Conservation (phyloP, 2,113 vertebrate genomes). For the Sula dactylatra region DNA sequence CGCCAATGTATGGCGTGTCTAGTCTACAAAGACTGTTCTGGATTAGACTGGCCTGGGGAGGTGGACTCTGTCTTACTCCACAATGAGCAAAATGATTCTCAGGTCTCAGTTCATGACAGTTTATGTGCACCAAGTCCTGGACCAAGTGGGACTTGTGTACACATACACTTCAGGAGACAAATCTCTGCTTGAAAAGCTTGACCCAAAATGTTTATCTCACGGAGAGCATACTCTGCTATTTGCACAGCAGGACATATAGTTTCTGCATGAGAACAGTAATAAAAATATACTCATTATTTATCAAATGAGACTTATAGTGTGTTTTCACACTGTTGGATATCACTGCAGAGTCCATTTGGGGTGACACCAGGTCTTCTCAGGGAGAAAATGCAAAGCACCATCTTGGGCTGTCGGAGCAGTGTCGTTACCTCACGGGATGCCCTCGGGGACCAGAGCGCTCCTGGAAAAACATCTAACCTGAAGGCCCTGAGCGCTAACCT, state of each 20-base stretch:
- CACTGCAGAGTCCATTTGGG: not conserved
- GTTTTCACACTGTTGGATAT: not conserved
- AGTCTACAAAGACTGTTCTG: not conserved
- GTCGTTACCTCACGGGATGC: not conserved
- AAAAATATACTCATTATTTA: not conserved
- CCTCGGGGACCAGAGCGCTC: not conserved
- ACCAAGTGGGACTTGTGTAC: not conserved
- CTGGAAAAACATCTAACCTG: not conserved
- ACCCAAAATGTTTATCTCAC: not conserved
- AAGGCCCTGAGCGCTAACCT: not conserved
- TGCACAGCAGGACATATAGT: not conserved
- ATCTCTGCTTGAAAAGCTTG: not conserved
- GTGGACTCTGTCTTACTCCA: not conserved
- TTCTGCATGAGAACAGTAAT: not conserved
- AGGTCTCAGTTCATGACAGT: not conserved
- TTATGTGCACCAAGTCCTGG: not conserved
- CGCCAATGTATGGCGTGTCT: not conserved
- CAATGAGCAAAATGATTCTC: not conserved
- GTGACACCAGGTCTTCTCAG: not conserved
- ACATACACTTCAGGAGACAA: not conserved
- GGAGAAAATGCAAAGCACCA: not conserved
- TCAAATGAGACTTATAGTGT: not conserved
- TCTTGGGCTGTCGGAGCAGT: not conserved
- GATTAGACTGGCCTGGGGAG: not conserved
- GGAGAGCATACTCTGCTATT: not conserved